phyloP scores from a whole-genome alignment of 2,113 vertebrate species.

The Odontophorus gujanensis region DNA sequence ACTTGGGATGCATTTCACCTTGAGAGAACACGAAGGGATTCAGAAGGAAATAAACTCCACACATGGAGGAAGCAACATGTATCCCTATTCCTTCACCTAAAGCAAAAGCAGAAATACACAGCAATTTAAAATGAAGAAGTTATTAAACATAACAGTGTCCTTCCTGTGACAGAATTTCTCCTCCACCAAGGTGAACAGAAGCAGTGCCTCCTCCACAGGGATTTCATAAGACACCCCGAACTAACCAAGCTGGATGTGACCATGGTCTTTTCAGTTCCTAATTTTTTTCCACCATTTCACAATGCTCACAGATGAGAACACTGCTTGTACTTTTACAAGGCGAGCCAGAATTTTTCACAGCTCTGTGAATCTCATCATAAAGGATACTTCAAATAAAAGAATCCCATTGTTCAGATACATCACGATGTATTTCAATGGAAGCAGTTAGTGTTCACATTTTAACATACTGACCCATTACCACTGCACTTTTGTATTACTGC shows the following conservation, averaged over 20 bases:
- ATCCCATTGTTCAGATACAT: background rate
- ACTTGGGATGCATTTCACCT: too few relatives aligned
- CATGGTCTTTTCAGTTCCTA: slow-evolving; percentile 62
- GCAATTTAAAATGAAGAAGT: background rate
- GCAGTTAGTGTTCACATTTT: background rate
- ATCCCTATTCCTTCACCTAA: background rate
- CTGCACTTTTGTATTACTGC: background rate
- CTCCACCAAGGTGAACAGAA: slow-evolving; percentile 18
- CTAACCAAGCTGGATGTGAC: background rate
- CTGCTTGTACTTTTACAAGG: slow-evolving; percentile 55
- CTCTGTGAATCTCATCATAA: slow-evolving; percentile 17
- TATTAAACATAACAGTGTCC: background rate
- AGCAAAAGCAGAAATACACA: accelerated
- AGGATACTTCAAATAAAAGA: slow-evolving; percentile 16
- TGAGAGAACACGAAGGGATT: too few relatives aligned
- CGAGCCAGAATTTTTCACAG: background rate
- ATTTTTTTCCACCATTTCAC: slow-evolving; percentile 55
- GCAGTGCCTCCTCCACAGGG: background rate
- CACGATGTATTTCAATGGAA: background rate
- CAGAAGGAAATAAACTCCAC: background rate
- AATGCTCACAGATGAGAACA: slow-evolving; percentile 15
- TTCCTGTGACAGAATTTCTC: background rate
- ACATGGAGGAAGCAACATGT: background rate
- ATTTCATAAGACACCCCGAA: slow-evolving; percentile 47
- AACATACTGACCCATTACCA: background rate